phyloP scores from a whole-genome alignment of 1,140 invertebrate species.

The Eumeta japonica region DNA sequence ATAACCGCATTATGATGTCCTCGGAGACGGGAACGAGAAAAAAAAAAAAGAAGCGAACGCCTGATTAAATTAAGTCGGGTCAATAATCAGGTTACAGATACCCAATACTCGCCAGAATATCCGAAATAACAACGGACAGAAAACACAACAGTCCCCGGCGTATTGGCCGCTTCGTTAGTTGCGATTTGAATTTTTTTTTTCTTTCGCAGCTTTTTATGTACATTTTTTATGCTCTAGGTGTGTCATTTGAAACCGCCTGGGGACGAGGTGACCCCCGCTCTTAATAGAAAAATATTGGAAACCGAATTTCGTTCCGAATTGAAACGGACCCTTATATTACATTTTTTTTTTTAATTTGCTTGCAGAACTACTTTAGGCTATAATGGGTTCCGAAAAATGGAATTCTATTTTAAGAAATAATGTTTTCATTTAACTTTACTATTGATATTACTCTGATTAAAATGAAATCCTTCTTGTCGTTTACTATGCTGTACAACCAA shows the following conservation, averaged over 20 bases:
- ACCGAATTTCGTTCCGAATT: no score
- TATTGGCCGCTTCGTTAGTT: constrained; percentile 49
- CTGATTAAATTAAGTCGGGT: constrained; percentile 49
- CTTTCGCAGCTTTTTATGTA: constrained; percentile 22
- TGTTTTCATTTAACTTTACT: no score
- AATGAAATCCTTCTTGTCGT: no score
- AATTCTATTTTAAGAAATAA: no score
- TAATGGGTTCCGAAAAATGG: no score
- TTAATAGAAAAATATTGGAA: constrained; percentile 43
- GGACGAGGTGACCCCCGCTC: constrained; percentile 40
- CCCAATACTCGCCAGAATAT: constrained; percentile 39
- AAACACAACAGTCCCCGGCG: constrained; percentile 43
- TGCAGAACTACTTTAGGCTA: no score
- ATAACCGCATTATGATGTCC: no score
- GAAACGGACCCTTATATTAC: no score
- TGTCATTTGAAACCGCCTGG: constrained; percentile 35
- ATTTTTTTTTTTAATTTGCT: no score
- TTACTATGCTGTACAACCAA: no score
- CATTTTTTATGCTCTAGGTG: constrained; percentile 37
- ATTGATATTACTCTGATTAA: no score
- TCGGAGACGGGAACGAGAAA: no score
- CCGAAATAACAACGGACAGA: constrained; percentile 37
- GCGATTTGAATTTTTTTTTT: constrained; percentile 44
- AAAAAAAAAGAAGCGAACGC: constrained; percentile 32
- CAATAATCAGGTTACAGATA: constrained; percentile 54